A percentile compares a stretch with the other conserved stretches of the same genome.
phyloP scores from a whole-genome alignment of 2,113 vertebrate genomes.

The Bambusicola thoracicus region DNA sequence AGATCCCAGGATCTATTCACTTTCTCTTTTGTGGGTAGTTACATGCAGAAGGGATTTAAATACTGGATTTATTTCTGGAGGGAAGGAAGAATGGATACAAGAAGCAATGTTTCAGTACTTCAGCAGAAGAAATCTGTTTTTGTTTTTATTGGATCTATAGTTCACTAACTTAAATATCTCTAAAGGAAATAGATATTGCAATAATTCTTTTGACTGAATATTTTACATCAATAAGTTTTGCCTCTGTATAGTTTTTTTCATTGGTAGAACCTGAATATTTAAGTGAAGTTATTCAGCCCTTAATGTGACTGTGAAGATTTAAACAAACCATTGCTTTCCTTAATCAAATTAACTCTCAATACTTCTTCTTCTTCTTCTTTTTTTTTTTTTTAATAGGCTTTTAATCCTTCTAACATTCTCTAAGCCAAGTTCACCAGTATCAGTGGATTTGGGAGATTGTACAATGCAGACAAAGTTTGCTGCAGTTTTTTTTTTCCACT shows the following conservation, averaged over 20 bases:
- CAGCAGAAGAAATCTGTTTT: not conserved
- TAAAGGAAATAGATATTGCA: not conserved
- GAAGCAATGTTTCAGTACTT: not conserved
- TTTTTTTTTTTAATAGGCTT: not conserved
- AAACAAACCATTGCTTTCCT: not conserved
- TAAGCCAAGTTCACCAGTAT: not conserved
- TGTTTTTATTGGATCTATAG: not conserved
- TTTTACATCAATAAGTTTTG: constrained; percentile 26
- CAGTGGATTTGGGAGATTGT: not conserved
- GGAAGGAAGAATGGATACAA: not conserved
- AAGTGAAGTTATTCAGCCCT: constrained; percentile 7
- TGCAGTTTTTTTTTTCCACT: constrained; percentile 11
- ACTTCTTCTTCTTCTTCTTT: not conserved
- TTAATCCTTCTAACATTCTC: constrained; percentile 26
- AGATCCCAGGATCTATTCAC: not conserved
- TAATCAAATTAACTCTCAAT: not conserved
- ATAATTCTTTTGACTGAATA: not conserved
- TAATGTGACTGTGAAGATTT: constrained; percentile 8
- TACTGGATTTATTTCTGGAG: not conserved
- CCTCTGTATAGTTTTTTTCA: not conserved
- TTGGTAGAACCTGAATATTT: not conserved
- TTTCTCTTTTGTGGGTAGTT: not conserved
- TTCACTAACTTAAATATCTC: not conserved
- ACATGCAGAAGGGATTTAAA: not conserved
- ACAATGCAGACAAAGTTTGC: not conserved